Percentiles rank a stretch among this genome's conserved stretches.
phyloP scores from a whole-genome alignment of 2,888 invertebrate genomes.

The Chrysina gloriosa region DNA sequence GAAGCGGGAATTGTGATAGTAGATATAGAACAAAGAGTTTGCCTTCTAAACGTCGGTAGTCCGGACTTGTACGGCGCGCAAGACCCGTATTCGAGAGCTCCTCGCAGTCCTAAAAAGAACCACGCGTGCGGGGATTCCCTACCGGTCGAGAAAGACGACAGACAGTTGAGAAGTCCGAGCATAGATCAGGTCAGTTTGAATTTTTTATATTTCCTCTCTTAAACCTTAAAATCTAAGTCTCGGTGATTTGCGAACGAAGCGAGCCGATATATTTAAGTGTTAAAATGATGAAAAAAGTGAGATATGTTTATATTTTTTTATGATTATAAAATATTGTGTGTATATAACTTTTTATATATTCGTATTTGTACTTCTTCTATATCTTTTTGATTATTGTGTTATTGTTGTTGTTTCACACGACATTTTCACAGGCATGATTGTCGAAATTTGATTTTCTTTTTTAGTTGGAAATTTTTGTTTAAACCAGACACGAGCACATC shows the following conservation, averaged over 20 bases:
- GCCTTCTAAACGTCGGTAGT: slow-evolving; percentile 88
- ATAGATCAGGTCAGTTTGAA: slow-evolving; percentile 84
- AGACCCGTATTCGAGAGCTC: slow-evolving; percentile 86
- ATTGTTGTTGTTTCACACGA: no score
- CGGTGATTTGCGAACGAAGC: not conserved
- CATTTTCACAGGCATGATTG: no score
- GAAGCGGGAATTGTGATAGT: slow-evolving; percentile 95
- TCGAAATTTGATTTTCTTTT: no score
- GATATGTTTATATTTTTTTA: not conserved
- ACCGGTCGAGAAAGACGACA: slow-evolving; percentile 60
- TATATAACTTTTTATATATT: not conserved
- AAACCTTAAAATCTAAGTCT: slow-evolving; percentile 1
- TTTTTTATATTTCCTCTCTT: slow-evolving; percentile 15
- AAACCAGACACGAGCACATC: no score
- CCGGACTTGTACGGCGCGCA: slow-evolving; percentile 91
- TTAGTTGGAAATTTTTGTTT: no score
- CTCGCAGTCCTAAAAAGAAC: slow-evolving; percentile 78
- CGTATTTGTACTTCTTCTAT: no score
- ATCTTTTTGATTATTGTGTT: no score
- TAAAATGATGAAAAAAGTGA: not conserved
- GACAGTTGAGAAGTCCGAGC: slow-evolving; percentile 83
- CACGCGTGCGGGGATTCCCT: slow-evolving; percentile 65
- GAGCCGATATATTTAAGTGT: slow-evolving; percentile 15
- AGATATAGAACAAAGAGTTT: slow-evolving; percentile 91
- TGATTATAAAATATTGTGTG: not conserved